These are phyloP conservation scores for Erynnis tages DNA, from an alignment of 2,888 invertebrate species.

Conservation along the genomic window DNA sequence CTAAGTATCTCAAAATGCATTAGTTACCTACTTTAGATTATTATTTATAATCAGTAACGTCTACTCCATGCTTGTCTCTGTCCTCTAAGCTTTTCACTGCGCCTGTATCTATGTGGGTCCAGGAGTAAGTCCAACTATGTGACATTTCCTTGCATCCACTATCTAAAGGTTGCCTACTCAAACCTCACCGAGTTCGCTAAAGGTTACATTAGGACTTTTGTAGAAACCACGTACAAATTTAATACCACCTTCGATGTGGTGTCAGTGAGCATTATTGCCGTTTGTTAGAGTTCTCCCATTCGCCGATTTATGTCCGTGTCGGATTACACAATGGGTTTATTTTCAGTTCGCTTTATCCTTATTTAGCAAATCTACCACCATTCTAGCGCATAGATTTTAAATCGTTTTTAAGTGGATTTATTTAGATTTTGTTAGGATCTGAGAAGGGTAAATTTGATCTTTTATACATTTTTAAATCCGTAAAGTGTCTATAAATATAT, in stretches of 20 bases:
- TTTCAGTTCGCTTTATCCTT: slow-evolving; percentile 23
- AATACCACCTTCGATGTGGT: slow-evolving; percentile 54
- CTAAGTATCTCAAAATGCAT: not conserved
- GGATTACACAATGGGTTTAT: slow-evolving; percentile 27
- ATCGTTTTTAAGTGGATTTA: too few species aligned
- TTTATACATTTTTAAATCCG: too few species aligned
- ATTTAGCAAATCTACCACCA: too few species aligned
- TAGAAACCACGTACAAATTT: slow-evolving; percentile 60
- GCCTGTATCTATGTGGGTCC: slow-evolving; percentile 59
- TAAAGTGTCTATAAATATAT: too few species aligned
- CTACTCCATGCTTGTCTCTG: slow-evolving; percentile 15
- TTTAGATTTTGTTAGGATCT: too few species aligned
- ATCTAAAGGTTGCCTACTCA: slow-evolving; percentile 71
- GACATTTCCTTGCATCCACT: slow-evolving; percentile 76
- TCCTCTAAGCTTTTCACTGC: slow-evolving; percentile 37
- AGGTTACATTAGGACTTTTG: slow-evolving; percentile 57
- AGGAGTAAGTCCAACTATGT: slow-evolving; percentile 76
- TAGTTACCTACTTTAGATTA: too few species aligned
- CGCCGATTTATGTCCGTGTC: slow-evolving; percentile 33
- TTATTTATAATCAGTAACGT: slow-evolving; percentile 13
- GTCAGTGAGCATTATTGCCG: slow-evolving; percentile 44
- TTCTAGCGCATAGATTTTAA: too few species aligned
- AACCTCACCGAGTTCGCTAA: slow-evolving; percentile 57
- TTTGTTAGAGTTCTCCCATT: slow-evolving; percentile 41
- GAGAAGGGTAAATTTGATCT: too few species aligned